These are phyloP conservation scores for Drosophila arawakana DNA, from an alignment of 1,140 invertebrate genomes.

Conservation along the genomic window DNA sequence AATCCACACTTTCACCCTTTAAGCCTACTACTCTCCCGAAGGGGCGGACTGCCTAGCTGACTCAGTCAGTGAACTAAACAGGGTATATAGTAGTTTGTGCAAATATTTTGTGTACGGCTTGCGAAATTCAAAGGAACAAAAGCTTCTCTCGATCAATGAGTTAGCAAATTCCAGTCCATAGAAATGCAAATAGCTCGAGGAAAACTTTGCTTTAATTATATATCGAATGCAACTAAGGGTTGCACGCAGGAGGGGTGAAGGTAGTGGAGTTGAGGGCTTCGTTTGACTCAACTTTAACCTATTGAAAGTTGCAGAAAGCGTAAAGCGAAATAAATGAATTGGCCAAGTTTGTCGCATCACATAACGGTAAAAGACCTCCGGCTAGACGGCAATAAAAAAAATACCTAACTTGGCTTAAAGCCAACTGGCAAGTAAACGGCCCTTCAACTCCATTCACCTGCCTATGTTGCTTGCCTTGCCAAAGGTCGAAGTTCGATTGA, in stretches of 20 bases:
- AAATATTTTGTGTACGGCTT: slow-evolving; percentile 48
- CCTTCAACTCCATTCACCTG: neutral
- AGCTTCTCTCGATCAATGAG: slow-evolving; percentile 76
- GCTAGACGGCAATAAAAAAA: slow-evolving; percentile 38
- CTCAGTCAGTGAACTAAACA: slow-evolving; percentile 26
- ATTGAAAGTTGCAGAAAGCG: slow-evolving; percentile 5
- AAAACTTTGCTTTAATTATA: slow-evolving; percentile 51
- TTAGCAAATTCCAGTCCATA: slow-evolving; percentile 38
- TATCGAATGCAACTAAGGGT: slow-evolving; percentile 21
- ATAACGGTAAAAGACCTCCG: slow-evolving; percentile 50
- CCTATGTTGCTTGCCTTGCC: slow-evolving; percentile 31
- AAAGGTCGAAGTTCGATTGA: slow-evolving; percentile 69
- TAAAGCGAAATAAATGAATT: slow-evolving; percentile 45
- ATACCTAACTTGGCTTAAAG: slow-evolving; percentile 37
- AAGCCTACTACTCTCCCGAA: slow-evolving; percentile 40
- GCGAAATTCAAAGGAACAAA: slow-evolving; percentile 59
- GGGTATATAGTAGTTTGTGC: slow-evolving; percentile 34
- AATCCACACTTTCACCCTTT: slow-evolving; percentile 79
- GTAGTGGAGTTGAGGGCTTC: neutral
- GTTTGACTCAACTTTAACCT: slow-evolving; percentile 35
- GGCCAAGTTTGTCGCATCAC: slow-evolving; percentile 58
- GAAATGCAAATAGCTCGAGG: slow-evolving; percentile 65
- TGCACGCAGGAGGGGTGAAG: slow-evolving; percentile 11
- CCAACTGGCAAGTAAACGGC: slow-evolving; percentile 4
- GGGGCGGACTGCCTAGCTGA: slow-evolving; percentile 5